A percentile compares a stretch with the other conserved stretches of the same genome.
These are phyloP conservation scores for Amblyopsis rosae DNA, from an alignment of 2,113 vertebrate species.

Conservation along the genomic window DNA sequence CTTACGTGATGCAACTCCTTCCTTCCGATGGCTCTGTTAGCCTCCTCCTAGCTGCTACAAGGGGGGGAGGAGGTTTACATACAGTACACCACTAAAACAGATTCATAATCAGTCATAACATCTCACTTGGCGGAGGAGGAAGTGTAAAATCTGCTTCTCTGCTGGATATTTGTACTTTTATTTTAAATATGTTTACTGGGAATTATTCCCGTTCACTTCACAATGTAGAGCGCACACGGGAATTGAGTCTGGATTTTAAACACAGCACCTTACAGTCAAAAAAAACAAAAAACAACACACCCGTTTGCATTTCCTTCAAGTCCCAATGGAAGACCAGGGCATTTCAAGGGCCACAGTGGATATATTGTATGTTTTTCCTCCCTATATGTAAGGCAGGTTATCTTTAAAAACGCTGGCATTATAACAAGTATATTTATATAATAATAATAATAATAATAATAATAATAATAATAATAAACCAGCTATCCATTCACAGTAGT, in stretches of 20 bases:
- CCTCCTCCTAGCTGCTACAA: background rate
- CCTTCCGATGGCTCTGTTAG: background rate
- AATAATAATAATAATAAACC: slow-evolving; percentile 28
- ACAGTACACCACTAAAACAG: background rate
- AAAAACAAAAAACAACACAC: slow-evolving; percentile 8
- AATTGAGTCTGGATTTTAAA: background rate
- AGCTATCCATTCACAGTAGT: slow-evolving; percentile 14
- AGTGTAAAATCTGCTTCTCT: background rate
- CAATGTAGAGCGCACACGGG: background rate
- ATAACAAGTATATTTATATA: too few relatives aligned
- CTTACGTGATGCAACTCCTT: background rate
- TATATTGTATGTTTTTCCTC: background rate
- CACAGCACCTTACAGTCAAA: background rate
- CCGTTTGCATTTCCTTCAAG: slow-evolving; percentile 35
- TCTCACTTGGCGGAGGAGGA: background rate
- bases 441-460: background rate
- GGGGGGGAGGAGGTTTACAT: background rate
- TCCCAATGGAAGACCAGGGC: slow-evolving; percentile 40
- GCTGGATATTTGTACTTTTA: too few relatives aligned
- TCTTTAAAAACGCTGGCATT: background rate
- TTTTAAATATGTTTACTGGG: background rate
- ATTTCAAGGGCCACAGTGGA: slow-evolving; percentile 50
- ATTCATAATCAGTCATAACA: background rate
- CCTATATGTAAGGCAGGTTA: background rate
- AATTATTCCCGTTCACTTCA: slow-evolving; percentile 25